Evolutionary conservation across 2,888 invertebrate genomes (phyloP), one percentile per base, ranked within the genome.

Genomic region (Copidosoma aretas): DNA sequence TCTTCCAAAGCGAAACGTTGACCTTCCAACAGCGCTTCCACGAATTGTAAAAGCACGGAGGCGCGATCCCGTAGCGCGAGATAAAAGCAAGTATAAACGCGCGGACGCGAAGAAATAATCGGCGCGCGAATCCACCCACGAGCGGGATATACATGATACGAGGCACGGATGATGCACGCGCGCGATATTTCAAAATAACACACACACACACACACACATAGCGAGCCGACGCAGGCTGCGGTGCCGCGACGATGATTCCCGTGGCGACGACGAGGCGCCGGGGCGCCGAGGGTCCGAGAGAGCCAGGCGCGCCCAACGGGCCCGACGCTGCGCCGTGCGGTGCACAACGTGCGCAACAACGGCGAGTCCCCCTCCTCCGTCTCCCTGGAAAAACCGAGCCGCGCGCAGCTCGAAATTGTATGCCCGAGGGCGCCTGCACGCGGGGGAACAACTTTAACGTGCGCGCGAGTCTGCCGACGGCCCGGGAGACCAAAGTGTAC

Each of bases 131-230:
- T n/a, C n/a, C n/a, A n/a, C n/a, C n/a, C n/a, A n/a, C n/a, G n/a
- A n/a, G n/a, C n/a, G n/a, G n/a, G n/a, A n/a, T n/a, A n/a, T n/a
- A n/a, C n/a, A n/a, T n/a, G n/a, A n/a, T n/a, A n/a, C n/a, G n/a
- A n/a, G n/a, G n/a, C n/a, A n/a, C n/a, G n/a, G n/a, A 14, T n/a
- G 54, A 64, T 69, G 39, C 54, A 22, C 43, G 65, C 58, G 62
- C 54, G 59, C 65, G 62, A 54, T 62, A 66, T 70, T 70, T 65
- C 41, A 70, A 70, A 70, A 70, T 63, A 60, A 54, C 58, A 60
- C 54, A n/a, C 46, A 15, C 24, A 32, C 32, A 19, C n/a, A 49
- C 10, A n/a, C 12, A 25, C 32, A 2, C 19, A 15, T 12, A 4
- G 17, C 1, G 32, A 12, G 10, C 19, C 51, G n/a, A 19, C 24